Conservation (phyloP, 1,140 invertebrate species). For the Diachasma alloeum region DNA sequence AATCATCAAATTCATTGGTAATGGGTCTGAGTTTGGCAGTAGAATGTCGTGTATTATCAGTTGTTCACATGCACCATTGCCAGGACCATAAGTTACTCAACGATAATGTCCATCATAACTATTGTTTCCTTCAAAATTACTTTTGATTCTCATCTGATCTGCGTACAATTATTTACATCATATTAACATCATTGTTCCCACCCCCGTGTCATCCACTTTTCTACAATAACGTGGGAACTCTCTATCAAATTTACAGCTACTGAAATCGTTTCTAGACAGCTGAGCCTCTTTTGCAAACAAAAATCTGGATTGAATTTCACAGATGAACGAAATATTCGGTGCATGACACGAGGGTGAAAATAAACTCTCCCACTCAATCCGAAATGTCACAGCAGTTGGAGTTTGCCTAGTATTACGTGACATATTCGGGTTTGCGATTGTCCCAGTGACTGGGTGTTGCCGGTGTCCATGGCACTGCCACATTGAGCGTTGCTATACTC, state of each 20-base stretch:
- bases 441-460: conserved; percentile 56
- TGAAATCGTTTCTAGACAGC: not conserved
- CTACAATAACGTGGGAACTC: not conserved
- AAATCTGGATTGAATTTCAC: not conserved
- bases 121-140: conserved; percentile 40
- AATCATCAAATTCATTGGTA: not conserved
- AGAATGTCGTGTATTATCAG: conserved; percentile 1
- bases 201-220: not conserved
- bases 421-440: conserved; percentile 57
- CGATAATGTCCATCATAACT: not conserved
- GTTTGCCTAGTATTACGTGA: conserved; percentile 39
- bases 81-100: conserved; percentile 49
- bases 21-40: not conserved
- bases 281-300: not conserved
- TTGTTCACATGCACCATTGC: conserved; percentile 55
- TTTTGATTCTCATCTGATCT: conserved; percentile 41
- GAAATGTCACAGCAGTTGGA: not conserved
- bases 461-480: conserved; percentile 60
- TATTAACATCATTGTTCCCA: conserved; percentile 47
- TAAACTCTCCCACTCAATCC: not conserved
- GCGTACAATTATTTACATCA: conserved; percentile 58
- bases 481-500: conserved; percentile 49
- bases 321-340: not conserved
- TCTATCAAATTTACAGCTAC: not conserved
- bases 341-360: not conserved